Evolutionary conservation across 2,797 vertebrate genomes (phyloP).

Genomic region (Sternarchorhynchus goeldii): DNA sequence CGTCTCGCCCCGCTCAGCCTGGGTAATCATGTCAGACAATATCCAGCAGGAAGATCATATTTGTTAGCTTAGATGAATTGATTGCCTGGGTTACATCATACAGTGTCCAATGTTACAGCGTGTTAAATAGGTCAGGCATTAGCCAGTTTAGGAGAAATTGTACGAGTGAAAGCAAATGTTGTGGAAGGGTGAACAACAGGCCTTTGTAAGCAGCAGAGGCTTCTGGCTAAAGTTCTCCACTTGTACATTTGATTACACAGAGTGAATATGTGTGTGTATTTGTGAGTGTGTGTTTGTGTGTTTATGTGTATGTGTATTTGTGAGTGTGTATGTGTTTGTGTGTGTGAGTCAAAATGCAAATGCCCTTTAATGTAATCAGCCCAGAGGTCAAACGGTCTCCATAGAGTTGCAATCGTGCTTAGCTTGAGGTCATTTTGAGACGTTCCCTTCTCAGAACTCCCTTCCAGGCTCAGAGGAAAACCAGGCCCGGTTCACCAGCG

Average conservation of each 20-base stretch:
- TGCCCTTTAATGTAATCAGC: background rate
- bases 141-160: no score
- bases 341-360: background rate
- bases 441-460: background rate
- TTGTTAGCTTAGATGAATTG: no score
- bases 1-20: background rate
- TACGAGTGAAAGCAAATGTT: no score
- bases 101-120: no score
- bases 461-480: background rate
- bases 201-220: no score
- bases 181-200: no score
- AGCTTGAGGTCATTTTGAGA: background rate
- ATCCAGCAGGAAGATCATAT: background rate
- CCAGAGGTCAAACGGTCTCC: background rate
- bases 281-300: background rate
- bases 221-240: no score
- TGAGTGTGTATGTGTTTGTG: background rate
- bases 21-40: background rate
- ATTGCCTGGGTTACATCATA: no score
- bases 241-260: no score
- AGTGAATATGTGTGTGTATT: background rate
- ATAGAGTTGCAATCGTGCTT: background rate
- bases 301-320: background rate
- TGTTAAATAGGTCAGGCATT: no score
- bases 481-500: background rate